Percentiles rank a stretch among this genome's conserved stretches.
phyloP scores from a whole-genome alignment of 2,113 vertebrate genomes.

The Murina feae region DNA sequence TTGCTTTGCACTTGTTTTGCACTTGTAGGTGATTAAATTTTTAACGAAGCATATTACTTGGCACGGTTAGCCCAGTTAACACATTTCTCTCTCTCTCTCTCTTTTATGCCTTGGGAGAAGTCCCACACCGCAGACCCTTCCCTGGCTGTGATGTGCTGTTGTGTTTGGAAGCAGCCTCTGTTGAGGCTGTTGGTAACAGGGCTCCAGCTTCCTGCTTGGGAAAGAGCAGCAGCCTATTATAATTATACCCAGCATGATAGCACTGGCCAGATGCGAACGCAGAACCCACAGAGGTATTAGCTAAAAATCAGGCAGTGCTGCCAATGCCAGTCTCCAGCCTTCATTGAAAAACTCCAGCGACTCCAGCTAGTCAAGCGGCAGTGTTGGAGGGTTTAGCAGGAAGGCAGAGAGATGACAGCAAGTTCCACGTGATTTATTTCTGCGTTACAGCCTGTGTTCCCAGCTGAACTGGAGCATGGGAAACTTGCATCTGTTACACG shows the following conservation, averaged over 20 bases:
- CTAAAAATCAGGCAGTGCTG: slow-evolving; percentile 84
- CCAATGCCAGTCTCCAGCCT: slow-evolving; percentile 80
- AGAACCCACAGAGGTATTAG: slow-evolving; percentile 85
- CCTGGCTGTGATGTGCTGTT: slow-evolving; percentile 80
- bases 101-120: slow-evolving; percentile 84
- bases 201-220: slow-evolving; percentile 77
- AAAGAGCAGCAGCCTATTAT: slow-evolving; percentile 84
- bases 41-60: slow-evolving; percentile 99
- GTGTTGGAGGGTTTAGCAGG: slow-evolving; percentile 76
- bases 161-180: slow-evolving; percentile 79
- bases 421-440: slow-evolving; percentile 90
- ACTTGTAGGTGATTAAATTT: slow-evolving; percentile 99
- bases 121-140: slow-evolving; percentile 79
- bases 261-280: slow-evolving; percentile 85
- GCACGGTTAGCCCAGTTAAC: slow-evolving; percentile 95
- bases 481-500: slow-evolving; percentile 90
- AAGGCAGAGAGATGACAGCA: slow-evolving; percentile 84
- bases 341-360: slow-evolving; percentile 81
- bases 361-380: slow-evolving; percentile 77
- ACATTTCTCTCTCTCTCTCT: slow-evolving; percentile 82
- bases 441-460: slow-evolving; percentile 77
- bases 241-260: slow-evolving; percentile 81
- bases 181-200: slow-evolving; percentile 72
- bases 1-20: slow-evolving; percentile 99
- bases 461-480: slow-evolving; percentile 82